A percentile compares a stretch with the other conserved stretches of the same genome.
phyloP scores from a whole-genome alignment of 2,113 vertebrate genomes.

The Pluvialis apricaria region DNA sequence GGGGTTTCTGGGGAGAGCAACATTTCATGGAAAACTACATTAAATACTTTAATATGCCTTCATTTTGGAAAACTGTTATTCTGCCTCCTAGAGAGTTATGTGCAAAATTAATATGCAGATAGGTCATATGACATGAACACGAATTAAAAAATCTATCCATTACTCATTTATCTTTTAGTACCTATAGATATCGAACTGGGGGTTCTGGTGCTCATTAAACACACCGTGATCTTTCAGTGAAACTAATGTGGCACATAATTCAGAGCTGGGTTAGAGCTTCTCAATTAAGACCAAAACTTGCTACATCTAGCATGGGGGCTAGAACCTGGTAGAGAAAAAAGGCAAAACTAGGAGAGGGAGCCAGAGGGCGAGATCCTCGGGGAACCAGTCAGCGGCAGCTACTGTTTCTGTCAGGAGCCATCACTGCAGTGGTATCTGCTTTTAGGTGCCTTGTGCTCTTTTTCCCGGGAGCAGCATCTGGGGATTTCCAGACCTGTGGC shows the following conservation, averaged over 20 bases:
- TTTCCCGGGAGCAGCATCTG: accelerated
- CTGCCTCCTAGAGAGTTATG: neutral
- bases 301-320: accelerated
- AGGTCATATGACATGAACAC: neutral
- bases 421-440: neutral
- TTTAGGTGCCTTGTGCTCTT: neutral
- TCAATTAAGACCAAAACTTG: neutral
- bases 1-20: neutral
- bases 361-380: neutral
- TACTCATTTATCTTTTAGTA: neutral
- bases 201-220: neutral
- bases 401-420: neutral
- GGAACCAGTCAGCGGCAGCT: neutral
- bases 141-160: neutral
- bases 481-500: neutral
- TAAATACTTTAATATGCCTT: neutral
- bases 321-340: neutral
- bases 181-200: neutral
- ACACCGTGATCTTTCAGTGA: neutral
- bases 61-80: neutral
- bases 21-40: neutral
- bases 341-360: neutral
- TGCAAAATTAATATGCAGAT: neutral
- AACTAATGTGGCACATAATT: neutral
- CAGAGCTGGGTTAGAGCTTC: neutral